Evolutionary conservation across 1,140 invertebrate genomes (phyloP).

Genomic region (Cataglyphis hispanica): DNA sequence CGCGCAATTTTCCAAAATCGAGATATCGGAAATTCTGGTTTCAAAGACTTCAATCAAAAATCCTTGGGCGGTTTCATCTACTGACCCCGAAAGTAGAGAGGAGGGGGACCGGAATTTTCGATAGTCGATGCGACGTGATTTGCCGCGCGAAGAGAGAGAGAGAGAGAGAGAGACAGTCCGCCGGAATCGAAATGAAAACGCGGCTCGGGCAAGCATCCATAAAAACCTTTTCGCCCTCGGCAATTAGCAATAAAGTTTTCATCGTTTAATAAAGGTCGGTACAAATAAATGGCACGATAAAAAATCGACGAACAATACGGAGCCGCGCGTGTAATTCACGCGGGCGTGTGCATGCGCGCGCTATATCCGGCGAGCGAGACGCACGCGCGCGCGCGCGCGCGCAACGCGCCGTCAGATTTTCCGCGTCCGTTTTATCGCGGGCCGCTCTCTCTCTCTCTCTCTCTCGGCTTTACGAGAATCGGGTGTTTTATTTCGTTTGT

Average conservation of each 20-base stretch:
- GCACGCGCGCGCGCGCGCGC: slow-evolving; percentile 51
- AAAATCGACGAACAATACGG: slow-evolving; percentile 83
- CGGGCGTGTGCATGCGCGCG: slow-evolving; percentile 65
- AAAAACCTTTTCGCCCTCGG: slow-evolving; percentile 82
- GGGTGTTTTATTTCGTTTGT: slow-evolving; percentile 77
- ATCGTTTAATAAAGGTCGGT: slow-evolving; percentile 85
- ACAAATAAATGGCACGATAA: slow-evolving; percentile 84
- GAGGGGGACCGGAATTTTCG: slow-evolving; percentile 24
- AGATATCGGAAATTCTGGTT: slow-evolving; percentile 22
- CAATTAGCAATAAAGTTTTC: slow-evolving; percentile 86
- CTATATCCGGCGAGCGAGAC: slow-evolving; percentile 64
- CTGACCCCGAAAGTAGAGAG: slow-evolving; percentile 36
- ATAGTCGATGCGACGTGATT: slow-evolving; percentile 54
- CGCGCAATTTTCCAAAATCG: slow-evolving; percentile 34
- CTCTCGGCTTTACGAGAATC: slow-evolving; percentile 76
- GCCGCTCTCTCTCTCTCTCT: too few relatives aligned
- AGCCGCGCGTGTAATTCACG: slow-evolving; percentile 69
- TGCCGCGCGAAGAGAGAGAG: not conserved
- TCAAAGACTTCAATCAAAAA: slow-evolving; percentile 56
- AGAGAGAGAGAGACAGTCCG: slow-evolving; percentile 42
- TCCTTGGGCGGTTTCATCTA: slow-evolving; percentile 68
- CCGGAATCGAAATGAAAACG: slow-evolving; percentile 83
- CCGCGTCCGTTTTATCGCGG: slow-evolving; percentile 72
- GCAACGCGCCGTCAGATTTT: slow-evolving; percentile 69
- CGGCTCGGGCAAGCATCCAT: slow-evolving; percentile 78